Evolutionary conservation across 2,113 vertebrate species (phyloP), one percentile per base, ranked within the genome.

Genomic region (Engystomops pustulosus): DNA sequence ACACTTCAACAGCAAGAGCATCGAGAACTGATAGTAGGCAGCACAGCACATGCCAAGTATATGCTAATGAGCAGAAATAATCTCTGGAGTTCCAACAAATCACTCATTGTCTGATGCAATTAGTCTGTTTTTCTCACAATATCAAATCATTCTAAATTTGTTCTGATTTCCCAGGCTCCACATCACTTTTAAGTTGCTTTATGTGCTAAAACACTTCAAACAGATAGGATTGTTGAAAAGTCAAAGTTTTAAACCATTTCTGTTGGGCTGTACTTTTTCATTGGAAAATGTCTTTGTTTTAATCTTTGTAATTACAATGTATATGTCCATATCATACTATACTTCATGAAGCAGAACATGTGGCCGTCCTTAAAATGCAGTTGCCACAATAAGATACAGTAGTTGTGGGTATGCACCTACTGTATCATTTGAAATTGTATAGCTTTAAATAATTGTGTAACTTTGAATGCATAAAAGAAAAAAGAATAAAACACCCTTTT

Each of bases 101-200:
- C 70, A 87, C 90, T 91, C 36, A 86, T 89, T 90, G 91, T 90
- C 85, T 84, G 86, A 83, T 90, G 78, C 60, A 87, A 88, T 91
- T 91, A 89, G 88, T 87, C 87, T 87, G 86, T 90, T 91, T 91
- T 87, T 32, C 85, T 79, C 79, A 86, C 86, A 78, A 88, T 91
- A 72, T 80, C 68, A 88, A 90, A 81, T 86, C 85, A 88, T 87
- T 91, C 87, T 76, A 72, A 62, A 91, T 91, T 91, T 90, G 14
- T 80, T 90, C 87, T 86, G 83, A 76, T 87, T 89, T 85, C 92
- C 68, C 60, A 88, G 90, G 86, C 78, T 80, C 23, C 68, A 34
- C 85, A 86, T 86, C 78, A 83, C 72, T 91, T 89, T 85, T 87
- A 25, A 87, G 85, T 86, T 86, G 45, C 44, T 34, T 86, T 87